phyloP scores from a whole-genome alignment of 2,888 invertebrate genomes.

The Itoplectis maculator region DNA sequence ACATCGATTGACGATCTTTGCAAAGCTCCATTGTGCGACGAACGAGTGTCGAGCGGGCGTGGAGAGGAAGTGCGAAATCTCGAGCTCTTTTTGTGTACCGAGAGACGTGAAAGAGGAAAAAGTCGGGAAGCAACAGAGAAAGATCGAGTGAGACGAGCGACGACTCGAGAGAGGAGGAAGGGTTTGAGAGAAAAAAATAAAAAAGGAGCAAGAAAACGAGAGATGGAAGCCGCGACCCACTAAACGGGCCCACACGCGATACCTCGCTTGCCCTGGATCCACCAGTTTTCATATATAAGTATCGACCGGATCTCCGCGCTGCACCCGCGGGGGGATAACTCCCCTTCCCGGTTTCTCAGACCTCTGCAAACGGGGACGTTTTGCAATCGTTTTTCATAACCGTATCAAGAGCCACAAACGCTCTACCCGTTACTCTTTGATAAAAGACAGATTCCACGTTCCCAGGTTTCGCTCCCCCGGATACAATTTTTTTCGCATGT shows the following conservation, averaged over 20 bases:
- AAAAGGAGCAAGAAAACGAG: slow-evolving; percentile 14
- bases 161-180: slow-evolving; percentile 41
- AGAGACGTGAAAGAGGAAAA: slow-evolving; percentile 37
- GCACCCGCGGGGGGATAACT: slow-evolving; percentile 57
- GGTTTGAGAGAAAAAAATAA: slow-evolving; percentile 26
- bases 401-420: not conserved
- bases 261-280: slow-evolving; percentile 68
- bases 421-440: slow-evolving; percentile 38
- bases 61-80: slow-evolving; percentile 66
- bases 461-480: slow-evolving; percentile 36
- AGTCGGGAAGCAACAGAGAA: not conserved
- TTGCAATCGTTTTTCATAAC: slow-evolving; percentile 30
- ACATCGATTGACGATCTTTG: slow-evolving; percentile 9
- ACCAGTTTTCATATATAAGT: slow-evolving; percentile 47
- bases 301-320: slow-evolving; percentile 59
- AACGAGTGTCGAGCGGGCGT: slow-evolving; percentile 23
- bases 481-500: slow-evolving; percentile 32
- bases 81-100: slow-evolving; percentile 38
- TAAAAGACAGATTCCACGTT: slow-evolving; percentile 13
- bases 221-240: slow-evolving; percentile 67
- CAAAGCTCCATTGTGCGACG: slow-evolving; percentile 21
- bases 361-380: slow-evolving; percentile 55
- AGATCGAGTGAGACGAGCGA: slow-evolving; percentile 24
- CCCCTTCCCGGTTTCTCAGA: slow-evolving; percentile 50
- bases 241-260: slow-evolving; percentile 69